Evolutionary conservation across 2,888 invertebrate species (phyloP), one percentile per base, ranked within the genome.

Genomic region (Schrankia costaestrigalis): DNA sequence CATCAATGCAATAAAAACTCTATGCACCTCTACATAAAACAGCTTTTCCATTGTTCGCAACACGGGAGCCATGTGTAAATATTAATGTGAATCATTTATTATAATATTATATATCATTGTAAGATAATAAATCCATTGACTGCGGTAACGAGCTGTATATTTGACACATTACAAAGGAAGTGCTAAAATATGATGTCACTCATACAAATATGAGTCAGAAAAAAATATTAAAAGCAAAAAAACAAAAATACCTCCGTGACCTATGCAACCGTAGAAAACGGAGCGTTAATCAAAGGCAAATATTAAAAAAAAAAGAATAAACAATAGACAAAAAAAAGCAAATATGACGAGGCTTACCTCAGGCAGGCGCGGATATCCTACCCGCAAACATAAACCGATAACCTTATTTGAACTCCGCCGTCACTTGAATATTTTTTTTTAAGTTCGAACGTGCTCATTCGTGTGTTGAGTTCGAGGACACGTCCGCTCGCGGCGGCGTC

Each of bases 401-500:
- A 79, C 74, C 71, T 68, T 77, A 68, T 78, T 80, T 78, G 72
- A 79, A 78, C 77, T 71, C 58, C 57, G 64, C 64, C 67, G 64
- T 63, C 75, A 77, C 72, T 69, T 58, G 50, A 54, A 48, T n/a
- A n/a, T 23, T 25, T 52, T 53, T 50, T 57, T 48, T 36, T 38
- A 58, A 59, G 53, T 56, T 60, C 49, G 53, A 56, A 47, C 56
- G 51, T 54, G 47, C 49, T 40, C 28, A 44, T 35, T 33, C 26
- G 11, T 31, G 40, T 25, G 36, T 26, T 21, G n/a, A 13, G 12
- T 34, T 38, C 42, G 32, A 24, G 31, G 46, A 47, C 57, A 71
- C 79, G 75, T 59, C 71, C 59, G 56, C 44, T 11, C 69, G 51
- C 64, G 53, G 38, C 64, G 67, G 63, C 65, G 72, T 66, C 63